Conservation (phyloP, 2,113 vertebrate genomes). For the Seriola dumerili region DNA sequence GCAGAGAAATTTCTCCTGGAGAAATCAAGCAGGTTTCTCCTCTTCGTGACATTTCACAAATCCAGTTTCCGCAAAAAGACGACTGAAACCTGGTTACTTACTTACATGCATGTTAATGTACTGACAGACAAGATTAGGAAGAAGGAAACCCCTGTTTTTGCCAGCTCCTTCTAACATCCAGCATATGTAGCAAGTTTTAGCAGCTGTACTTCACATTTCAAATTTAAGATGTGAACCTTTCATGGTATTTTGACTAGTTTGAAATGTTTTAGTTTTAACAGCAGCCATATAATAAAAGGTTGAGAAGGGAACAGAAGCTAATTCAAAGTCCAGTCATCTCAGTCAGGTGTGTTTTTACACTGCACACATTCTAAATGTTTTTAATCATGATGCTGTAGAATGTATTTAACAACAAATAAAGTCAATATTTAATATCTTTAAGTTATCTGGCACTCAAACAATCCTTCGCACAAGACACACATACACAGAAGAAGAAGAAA, state of each 20-base stretch:
- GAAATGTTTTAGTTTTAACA: background rate
- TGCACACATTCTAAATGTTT: fast-evolving
- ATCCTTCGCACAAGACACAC: background rate
- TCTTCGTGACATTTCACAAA: no score
- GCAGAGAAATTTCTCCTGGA: no score
- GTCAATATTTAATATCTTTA: background rate
- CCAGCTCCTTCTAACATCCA: background rate
- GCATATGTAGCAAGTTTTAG: background rate
- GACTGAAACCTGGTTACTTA: no score
- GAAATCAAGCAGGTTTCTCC: no score
- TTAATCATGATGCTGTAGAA: background rate
- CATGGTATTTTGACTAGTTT: background rate
- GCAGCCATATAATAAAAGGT: background rate
- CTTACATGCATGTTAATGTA: no score
- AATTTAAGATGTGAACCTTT: background rate
- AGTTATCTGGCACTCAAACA: background rate
- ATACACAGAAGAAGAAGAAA: background rate
- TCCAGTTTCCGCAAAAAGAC: no score
- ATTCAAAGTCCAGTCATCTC: background rate
- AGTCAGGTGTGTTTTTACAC: constrained; percentile 9
- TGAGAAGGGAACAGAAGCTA: background rate
- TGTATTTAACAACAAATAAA: constrained; percentile 41
- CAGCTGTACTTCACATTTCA: background rate
- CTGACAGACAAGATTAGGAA: no score
- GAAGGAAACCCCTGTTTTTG: background rate